Evolutionary conservation across 2,797 vertebrate genomes (phyloP).

Genomic region (Liasis olivaceus): DNA sequence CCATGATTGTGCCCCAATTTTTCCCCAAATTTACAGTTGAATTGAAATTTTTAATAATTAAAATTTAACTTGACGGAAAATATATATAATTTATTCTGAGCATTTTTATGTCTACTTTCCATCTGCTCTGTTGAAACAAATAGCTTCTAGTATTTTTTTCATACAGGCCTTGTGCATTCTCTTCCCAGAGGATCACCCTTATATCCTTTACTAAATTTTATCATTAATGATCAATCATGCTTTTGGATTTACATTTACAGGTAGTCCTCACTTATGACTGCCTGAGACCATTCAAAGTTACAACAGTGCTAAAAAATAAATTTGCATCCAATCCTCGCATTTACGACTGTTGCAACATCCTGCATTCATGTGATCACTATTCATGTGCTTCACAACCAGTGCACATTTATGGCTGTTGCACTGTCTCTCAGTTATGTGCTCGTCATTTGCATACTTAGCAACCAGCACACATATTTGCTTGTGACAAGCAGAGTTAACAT

Average conservation of each 20-base stretch:
- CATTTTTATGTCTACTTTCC: too few relatives aligned
- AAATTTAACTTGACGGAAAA: too few relatives aligned
- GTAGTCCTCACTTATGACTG: background rate
- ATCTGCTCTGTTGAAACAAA: too few relatives aligned
- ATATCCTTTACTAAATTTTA: background rate
- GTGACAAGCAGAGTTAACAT: background rate
- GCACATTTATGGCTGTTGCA: background rate
- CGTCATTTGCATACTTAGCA: background rate
- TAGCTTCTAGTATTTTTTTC: too few relatives aligned
- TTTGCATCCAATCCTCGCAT: background rate
- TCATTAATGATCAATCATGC: background rate
- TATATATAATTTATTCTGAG: too few relatives aligned
- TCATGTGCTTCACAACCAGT: background rate
- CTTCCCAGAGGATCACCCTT: background rate
- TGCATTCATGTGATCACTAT: background rate
- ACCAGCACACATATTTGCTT: background rate
- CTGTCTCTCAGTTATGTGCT: background rate
- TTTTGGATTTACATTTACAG: background rate
- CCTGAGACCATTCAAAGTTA: background rate
- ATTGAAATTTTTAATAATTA: too few relatives aligned
- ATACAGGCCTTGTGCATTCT: background rate
- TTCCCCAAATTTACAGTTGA: too few relatives aligned
- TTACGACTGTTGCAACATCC: background rate
- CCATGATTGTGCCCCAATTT: too few relatives aligned
- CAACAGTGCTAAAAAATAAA: background rate